These are phyloP conservation scores for Charanyca ferruginea DNA, from an alignment of 2,888 invertebrate species.

Conservation along the genomic window DNA sequence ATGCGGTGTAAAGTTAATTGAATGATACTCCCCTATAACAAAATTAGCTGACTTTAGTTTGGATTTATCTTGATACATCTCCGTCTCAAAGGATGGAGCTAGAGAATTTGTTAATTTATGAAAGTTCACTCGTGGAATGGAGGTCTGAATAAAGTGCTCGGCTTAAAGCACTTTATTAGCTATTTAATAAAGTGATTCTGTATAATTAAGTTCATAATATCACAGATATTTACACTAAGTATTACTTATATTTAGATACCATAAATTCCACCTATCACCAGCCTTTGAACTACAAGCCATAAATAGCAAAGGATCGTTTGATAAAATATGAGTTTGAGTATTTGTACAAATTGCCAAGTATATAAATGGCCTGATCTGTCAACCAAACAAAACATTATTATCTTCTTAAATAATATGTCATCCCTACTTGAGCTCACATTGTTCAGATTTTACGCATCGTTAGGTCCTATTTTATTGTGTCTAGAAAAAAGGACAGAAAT, in stretches of 20 bases:
- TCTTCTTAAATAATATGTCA: conserved; percentile 23
- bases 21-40: conserved; percentile 70
- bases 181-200: conserved; percentile 36
- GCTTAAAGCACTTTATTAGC: conserved; percentile 41
- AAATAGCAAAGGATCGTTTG: background rate
- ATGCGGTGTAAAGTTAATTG: conserved; percentile 79
- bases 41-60: conserved; percentile 68
- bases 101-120: conserved; percentile 58
- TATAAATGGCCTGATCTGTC: conserved; percentile 1
- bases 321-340: conserved; percentile 1
- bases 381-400: conserved; percentile 22
- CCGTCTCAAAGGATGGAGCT: conserved; percentile 46
- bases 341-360: background rate
- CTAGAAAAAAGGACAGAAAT: conserved; percentile 18
- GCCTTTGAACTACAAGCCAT: background rate
- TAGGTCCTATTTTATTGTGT: conserved; percentile 22
- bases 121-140: conserved; percentile 52
- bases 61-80: conserved; percentile 64
- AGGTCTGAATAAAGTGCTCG: conserved; percentile 31
- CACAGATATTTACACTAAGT: conserved; percentile 6
- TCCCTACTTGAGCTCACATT: conserved; percentile 15
- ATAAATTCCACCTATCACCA: conserved; percentile 6
- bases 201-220: conserved; percentile 32
- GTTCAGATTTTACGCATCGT: conserved; percentile 15
- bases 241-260: conserved; percentile 20